These are phyloP conservation scores for Tholera decimalis DNA, from an alignment of 2,888 invertebrate genomes.

Conservation along the genomic window DNA sequence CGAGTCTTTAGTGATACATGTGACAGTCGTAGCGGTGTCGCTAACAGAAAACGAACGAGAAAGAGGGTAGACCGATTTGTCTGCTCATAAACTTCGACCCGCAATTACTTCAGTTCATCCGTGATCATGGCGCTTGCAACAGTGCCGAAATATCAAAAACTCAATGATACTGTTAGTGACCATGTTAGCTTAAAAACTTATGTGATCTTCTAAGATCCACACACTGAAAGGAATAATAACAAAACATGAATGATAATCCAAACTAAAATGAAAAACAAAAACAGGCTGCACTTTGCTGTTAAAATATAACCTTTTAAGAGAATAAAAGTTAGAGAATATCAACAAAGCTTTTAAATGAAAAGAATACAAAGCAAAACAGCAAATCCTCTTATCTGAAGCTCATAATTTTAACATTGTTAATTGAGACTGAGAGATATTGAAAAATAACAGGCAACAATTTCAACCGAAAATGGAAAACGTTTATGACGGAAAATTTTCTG, in stretches of 20 bases:
- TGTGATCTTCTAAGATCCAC: no score
- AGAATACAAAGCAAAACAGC: slow-evolving; percentile 15
- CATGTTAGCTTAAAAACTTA: no score
- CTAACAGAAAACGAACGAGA: no score
- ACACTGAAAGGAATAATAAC: not conserved
- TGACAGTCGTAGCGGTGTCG: no score
- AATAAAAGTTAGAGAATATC: not conserved
- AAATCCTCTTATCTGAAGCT: slow-evolving; percentile 27
- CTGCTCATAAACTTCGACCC: no score
- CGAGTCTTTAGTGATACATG: no score
- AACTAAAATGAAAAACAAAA: not conserved
- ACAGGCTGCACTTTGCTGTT: accelerated
- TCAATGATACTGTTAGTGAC: no score
- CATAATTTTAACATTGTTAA: slow-evolving; percentile 38
- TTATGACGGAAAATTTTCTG: slow-evolving; percentile 3
- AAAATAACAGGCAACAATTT: slow-evolving; percentile 45
- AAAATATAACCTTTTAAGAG: not conserved
- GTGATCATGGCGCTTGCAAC: no score
- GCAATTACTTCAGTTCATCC: no score
- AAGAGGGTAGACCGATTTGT: no score
- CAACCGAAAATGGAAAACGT: slow-evolving; percentile 8
- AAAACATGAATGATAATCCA: not conserved
- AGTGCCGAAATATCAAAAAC: no score
- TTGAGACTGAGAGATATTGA: slow-evolving; percentile 39
- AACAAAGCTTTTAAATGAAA: not conserved